Conservation (phyloP, 2,888 invertebrate species). For the Lacanobia wlatinum region DNA sequence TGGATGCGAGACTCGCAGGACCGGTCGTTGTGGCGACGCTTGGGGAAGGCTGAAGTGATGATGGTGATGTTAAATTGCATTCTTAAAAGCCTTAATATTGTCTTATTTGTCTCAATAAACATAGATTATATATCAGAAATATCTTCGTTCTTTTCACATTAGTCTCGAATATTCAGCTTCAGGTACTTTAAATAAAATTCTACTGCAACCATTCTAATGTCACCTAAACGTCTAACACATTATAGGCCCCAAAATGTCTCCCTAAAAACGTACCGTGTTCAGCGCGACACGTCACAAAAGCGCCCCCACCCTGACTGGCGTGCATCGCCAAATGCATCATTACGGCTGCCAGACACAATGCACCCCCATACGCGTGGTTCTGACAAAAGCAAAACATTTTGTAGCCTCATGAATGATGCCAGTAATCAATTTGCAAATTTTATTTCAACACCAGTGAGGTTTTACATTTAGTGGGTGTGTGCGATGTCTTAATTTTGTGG, state of each 20-base stretch:
- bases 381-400: constrained; percentile 65
- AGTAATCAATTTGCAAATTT: constrained; percentile 65
- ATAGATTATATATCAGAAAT: not conserved
- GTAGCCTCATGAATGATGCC: constrained; percentile 63
- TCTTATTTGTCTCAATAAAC: not conserved
- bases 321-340: constrained; percentile 82
- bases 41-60: too few relatives aligned
- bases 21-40: too few relatives aligned
- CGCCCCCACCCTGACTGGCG: constrained; percentile 62
- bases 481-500: constrained; percentile 49
- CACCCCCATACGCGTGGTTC: constrained; percentile 66
- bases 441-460: constrained; percentile 60
- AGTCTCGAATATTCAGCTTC: not conserved
- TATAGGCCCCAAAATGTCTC: constrained; percentile 55
- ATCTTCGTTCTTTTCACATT: not conserved
- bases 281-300: constrained; percentile 65
- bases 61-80: too few relatives aligned
- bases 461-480: constrained; percentile 42
- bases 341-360: constrained; percentile 76
- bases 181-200: constrained; percentile 27
- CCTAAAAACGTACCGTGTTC: constrained; percentile 60
- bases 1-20: too few relatives aligned
- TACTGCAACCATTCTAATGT: constrained; percentile 37
- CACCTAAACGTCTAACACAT: constrained; percentile 63
- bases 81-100: not conserved